phyloP scores from a whole-genome alignment of 2,888 invertebrate genomes.

The Deroplatys truncata region DNA sequence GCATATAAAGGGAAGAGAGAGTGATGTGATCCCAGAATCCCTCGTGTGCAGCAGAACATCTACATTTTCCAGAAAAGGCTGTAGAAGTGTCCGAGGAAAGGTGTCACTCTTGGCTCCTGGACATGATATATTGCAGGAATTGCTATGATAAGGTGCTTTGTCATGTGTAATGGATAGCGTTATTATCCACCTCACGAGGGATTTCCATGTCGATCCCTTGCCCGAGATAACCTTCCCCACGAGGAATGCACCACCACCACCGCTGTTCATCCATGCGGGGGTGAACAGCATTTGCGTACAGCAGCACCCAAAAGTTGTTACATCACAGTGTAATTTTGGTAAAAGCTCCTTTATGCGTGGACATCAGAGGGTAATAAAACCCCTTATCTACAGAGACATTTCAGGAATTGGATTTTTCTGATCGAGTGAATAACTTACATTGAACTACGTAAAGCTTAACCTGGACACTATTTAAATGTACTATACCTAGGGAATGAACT shows the following conservation, averaged over 20 bases:
- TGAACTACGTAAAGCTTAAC: too few species aligned
- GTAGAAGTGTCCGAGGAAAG: neutral
- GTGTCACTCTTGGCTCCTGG: neutral
- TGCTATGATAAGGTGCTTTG: neutral
- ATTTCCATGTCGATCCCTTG: neutral
- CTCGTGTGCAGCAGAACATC: too few species aligned
- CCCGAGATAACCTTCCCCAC: neutral
- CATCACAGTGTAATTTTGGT: neutral
- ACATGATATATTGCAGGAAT: neutral
- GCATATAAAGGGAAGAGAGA: neutral
- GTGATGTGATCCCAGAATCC: too few species aligned
- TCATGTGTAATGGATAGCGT: neutral
- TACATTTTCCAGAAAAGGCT: too few species aligned
- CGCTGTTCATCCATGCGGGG: neutral
- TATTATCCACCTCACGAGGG: neutral
- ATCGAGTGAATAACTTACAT: too few species aligned
- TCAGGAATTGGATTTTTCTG: too few species aligned
- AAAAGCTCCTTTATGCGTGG: neutral
- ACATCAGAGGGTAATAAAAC: too few species aligned
- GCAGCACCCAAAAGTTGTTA: neutral
- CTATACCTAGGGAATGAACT: too few species aligned
- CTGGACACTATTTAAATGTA: too few species aligned
- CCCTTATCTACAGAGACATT: too few species aligned
- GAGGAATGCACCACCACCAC: neutral
- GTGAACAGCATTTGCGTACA: neutral